These are phyloP conservation scores for Mimas tiliae DNA, from an alignment of 2,888 invertebrate species.

Conservation along the genomic window DNA sequence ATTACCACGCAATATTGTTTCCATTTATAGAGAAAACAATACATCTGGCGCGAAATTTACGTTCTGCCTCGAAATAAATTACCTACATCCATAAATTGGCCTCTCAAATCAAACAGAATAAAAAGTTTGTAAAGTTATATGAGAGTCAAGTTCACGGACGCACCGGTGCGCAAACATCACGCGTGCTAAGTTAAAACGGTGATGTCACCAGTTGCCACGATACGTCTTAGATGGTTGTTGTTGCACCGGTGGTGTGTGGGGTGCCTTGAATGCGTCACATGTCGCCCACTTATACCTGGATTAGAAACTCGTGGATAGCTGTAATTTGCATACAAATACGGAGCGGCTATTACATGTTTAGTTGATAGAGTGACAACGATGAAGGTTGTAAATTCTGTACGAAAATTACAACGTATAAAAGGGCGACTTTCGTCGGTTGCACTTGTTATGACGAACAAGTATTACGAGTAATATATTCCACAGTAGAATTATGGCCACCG, in stretches of 20 bases:
- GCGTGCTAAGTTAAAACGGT: constrained; percentile 56
- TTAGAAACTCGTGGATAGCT: background rate
- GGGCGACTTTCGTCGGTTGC: background rate
- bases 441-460: too few relatives aligned
- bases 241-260: constrained; percentile 54
- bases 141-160: constrained; percentile 55
- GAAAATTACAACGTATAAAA: too few relatives aligned
- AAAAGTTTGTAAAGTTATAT: constrained; percentile 20
- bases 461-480: too few relatives aligned
- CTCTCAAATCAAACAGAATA: background rate
- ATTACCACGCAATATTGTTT: too few relatives aligned
- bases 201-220: constrained; percentile 57
- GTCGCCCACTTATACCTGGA: constrained; percentile 52
- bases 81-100: constrained; percentile 25
- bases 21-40: too few relatives aligned
- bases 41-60: background rate
- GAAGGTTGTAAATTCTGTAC: too few relatives aligned
- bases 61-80: constrained; percentile 27
- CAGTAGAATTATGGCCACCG: too few relatives aligned
- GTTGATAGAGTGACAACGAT: background rate
- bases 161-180: constrained; percentile 33
- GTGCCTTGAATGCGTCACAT: constrained; percentile 61
- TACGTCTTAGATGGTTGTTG: constrained; percentile 61
- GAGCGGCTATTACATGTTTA: background rate
- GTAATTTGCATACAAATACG: background rate